These are phyloP conservation scores for Temnothorax curvispinosus DNA, from an alignment of 1,140 invertebrate genomes.

Conservation along the genomic window DNA sequence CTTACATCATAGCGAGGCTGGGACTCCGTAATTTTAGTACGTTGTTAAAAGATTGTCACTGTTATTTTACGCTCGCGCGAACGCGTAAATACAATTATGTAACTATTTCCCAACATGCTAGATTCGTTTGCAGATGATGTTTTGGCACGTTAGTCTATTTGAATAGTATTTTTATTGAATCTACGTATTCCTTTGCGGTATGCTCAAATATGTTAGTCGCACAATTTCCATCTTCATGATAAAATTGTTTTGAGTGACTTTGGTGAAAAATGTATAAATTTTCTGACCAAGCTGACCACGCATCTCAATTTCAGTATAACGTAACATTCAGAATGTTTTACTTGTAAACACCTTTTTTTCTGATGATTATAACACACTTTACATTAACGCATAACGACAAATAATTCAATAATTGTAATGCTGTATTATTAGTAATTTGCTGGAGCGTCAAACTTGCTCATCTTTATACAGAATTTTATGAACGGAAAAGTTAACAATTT, in stretches of 20 bases:
- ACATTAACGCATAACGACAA: background rate
- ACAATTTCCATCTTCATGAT: slow-evolving; percentile 8
- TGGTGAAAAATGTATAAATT: slow-evolving; percentile 9
- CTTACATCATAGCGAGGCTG: background rate
- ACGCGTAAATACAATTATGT: background rate
- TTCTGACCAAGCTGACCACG: slow-evolving; percentile 1
- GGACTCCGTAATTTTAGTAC: background rate
- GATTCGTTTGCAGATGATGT: slow-evolving; percentile 2
- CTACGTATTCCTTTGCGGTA: slow-evolving; percentile 10
- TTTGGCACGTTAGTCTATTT: slow-evolving; percentile 12
- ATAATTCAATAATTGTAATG: background rate
- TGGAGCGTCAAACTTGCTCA: background rate
- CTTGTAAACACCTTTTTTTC: background rate
- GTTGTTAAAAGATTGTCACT: background rate
- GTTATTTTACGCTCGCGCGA: background rate
- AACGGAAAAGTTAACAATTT: background rate
- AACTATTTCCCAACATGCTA: background rate
- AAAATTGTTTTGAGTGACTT: slow-evolving; percentile 28
- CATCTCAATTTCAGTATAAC: background rate
- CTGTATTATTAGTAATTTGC: background rate
- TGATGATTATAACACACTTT: background rate
- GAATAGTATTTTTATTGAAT: background rate
- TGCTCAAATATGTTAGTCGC: slow-evolving; percentile 34
- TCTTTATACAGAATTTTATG: background rate
- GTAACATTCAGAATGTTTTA: background rate